Evolutionary conservation across 2,797 vertebrate genomes (phyloP), one percentile per base, ranked within the genome.

Genomic region (Periophthalmus magnuspinnatus): DNA sequence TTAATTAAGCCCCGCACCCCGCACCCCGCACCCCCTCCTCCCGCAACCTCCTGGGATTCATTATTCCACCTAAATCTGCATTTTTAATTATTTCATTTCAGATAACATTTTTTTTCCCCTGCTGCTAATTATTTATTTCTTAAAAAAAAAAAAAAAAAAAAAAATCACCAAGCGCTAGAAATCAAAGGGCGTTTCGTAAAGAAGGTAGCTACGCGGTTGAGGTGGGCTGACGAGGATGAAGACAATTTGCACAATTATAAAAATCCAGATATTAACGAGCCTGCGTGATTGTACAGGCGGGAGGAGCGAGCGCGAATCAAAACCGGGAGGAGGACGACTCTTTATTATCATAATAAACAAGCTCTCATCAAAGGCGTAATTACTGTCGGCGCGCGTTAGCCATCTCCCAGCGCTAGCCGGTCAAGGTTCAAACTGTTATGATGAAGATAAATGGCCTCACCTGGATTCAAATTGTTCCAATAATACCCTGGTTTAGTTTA

Each of bases 331-430:
- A 83, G 85, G 74, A 84, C 89, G 78, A 72, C 36, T 74, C 61
- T 74, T 82, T 91, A 93, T 94, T 86, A 84, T 79, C 91, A 90
- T 94, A 95, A 96, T 95, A 96, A 96, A 97, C 95, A 96, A 94
- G 91, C 93, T 92, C 92, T 93, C 86, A 94, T 96, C 95, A 96
- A 95, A 96, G 95, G 94, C 93, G 92, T 92, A 92, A 95, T 96
- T 95, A 95, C 96, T 92, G 94, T 94, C 95, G 93, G 93, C 93
- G 95, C 94, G 94, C 93, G 95, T 94, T 94, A 95, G 95, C 93
- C 92, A 93, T 92, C 90, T 93, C 94, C 91, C 91, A 92, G 95
- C 94, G 92, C 93, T 87, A 93, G 94, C 94, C 38, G 14, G 65
- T 14, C 93, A 94, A 92, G 94, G 91, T 93, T 93, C 95, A 95